phyloP scores from a whole-genome alignment of 2,888 invertebrate species.

The Steinernema scapterisci region DNA sequence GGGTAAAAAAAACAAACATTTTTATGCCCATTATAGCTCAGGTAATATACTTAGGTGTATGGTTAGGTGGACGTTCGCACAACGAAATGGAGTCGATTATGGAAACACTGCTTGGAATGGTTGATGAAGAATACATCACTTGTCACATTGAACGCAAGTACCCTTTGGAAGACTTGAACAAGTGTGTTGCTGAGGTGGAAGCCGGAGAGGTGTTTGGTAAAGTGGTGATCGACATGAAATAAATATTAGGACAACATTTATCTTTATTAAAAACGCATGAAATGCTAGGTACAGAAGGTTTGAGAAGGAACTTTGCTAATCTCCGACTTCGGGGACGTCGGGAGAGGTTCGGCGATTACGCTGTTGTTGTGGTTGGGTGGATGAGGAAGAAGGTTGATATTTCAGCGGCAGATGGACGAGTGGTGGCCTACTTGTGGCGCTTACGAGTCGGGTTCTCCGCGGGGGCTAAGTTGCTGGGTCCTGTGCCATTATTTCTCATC shows the following conservation, averaged over 20 bases:
- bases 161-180: constrained; percentile 36
- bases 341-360: too few relatives aligned
- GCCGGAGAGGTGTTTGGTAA: constrained; percentile 43
- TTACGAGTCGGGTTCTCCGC: too few relatives aligned
- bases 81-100: constrained; percentile 59
- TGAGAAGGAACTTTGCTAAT: too few relatives aligned
- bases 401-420: too few relatives aligned
- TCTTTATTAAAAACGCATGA: too few relatives aligned
- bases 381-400: too few relatives aligned
- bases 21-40: not conserved
- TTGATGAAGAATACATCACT: constrained; percentile 74
- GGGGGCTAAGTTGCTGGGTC: too few relatives aligned
- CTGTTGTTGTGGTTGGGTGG: too few relatives aligned
- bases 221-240: constrained; percentile 42
- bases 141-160: constrained; percentile 69
- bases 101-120: constrained; percentile 74
- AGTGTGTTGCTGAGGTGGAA: constrained; percentile 40
- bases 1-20: constrained; percentile 29
- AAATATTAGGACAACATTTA: constrained; percentile 13
- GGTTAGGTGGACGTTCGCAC: constrained; percentile 44
- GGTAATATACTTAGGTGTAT: constrained; percentile 39
- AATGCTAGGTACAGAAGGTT: too few relatives aligned
- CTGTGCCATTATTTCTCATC: too few relatives aligned
- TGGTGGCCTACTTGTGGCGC: too few relatives aligned
- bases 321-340: too few relatives aligned